Conservation (phyloP, 1,140 invertebrate species). For the Drosophila lini region DNA sequence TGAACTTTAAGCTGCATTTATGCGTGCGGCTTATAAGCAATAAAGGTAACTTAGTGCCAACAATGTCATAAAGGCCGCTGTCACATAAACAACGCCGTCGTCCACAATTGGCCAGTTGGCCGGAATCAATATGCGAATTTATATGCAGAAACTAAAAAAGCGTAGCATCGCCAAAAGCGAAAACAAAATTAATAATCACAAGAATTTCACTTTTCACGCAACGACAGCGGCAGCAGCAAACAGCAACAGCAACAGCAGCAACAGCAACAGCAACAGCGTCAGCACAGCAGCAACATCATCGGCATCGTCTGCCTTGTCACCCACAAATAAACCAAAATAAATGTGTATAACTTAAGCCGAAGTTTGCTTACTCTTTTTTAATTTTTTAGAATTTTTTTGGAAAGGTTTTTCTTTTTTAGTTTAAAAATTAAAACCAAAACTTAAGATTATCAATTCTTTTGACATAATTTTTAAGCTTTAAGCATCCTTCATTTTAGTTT, state of each 20-base stretch:
- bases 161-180: conserved; percentile 75
- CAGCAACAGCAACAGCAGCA: conserved; percentile 1
- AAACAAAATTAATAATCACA: conserved; percentile 83
- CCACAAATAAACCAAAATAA: conserved; percentile 57
- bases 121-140: conserved; percentile 73
- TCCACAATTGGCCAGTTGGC: conserved; percentile 20
- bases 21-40: conserved; percentile 81
- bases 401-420: not conserved
- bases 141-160: conserved; percentile 69
- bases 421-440: not conserved
- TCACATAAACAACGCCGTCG: conserved; percentile 61
- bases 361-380: conserved; percentile 2
- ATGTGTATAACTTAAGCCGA: not conserved
- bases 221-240: conserved; percentile 52
- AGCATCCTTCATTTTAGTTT: not conserved
- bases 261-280: conserved; percentile 9
- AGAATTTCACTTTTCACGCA: conserved; percentile 82
- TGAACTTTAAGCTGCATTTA: conserved; percentile 80
- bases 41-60: conserved; percentile 83
- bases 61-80: conserved; percentile 76
- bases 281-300: conserved; percentile 36
- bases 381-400: not conserved
- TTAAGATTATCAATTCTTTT: not conserved
- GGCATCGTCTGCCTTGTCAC: conserved; percentile 69
- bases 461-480: not conserved